phyloP scores from a whole-genome alignment of 2,797 vertebrate species.

The Rhynchotus rufescens region DNA sequence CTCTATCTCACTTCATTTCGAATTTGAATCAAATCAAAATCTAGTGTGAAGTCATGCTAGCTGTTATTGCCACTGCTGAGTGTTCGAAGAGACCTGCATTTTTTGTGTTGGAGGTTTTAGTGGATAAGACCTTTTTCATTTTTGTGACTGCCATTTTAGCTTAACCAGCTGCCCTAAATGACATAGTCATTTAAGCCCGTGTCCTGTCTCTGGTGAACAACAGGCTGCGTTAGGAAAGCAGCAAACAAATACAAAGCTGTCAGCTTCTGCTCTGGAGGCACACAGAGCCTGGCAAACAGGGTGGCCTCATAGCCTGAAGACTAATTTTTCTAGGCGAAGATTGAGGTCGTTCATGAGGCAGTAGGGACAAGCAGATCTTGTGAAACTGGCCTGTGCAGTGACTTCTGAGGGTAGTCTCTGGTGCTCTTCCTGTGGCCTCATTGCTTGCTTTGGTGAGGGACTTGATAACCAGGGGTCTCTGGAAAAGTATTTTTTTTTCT shows the following conservation, averaged over 20 bases:
- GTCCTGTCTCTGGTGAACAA: not conserved
- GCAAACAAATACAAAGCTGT: not conserved
- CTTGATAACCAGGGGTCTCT: not conserved
- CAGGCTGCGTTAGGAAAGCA: not conserved
- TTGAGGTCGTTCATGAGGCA: conserved; percentile 21
- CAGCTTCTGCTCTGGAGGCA: not conserved
- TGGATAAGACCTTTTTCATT: not conserved
- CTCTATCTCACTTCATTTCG: not conserved
- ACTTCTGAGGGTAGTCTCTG: not conserved
- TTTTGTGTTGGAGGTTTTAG: not conserved
- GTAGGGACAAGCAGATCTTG: conserved; percentile 37
- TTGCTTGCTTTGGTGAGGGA: not conserved
- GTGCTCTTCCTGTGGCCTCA: not conserved
- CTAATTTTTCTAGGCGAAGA: conserved; percentile 33
- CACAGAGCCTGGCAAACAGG: not conserved
- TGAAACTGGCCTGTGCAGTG: not conserved
- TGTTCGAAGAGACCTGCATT: not conserved
- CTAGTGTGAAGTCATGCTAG: not conserved
- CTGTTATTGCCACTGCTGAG: not conserved
- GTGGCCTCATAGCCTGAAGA: conserved; percentile 14
- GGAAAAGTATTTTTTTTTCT: not conserved
- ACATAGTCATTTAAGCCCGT: not conserved
- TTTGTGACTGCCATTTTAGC: not conserved
- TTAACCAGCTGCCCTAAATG: not conserved
- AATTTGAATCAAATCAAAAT: not conserved